phyloP scores from a whole-genome alignment of 2,113 vertebrate genomes.

The Isurus oxyrinchus region DNA sequence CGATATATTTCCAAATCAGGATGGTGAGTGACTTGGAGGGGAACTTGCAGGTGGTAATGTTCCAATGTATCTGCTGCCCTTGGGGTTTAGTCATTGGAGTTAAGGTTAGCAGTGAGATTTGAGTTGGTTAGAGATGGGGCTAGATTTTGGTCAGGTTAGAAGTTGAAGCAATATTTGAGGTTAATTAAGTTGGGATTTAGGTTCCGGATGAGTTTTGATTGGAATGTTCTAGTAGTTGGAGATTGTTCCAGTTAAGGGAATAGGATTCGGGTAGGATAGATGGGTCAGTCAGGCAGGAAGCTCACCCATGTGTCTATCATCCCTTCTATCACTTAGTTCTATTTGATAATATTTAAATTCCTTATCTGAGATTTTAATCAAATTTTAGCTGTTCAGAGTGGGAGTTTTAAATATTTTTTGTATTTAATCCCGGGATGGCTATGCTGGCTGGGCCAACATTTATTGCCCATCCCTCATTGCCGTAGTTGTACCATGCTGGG shows the following conservation, averaged over 20 bases:
- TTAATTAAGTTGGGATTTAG: neutral
- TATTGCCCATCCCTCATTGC: no score
- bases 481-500: neutral
- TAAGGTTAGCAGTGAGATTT: neutral
- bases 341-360: neutral
- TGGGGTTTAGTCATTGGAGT: neutral
- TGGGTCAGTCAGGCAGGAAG: neutral
- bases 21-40: no score
- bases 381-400: neutral
- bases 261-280: no score
- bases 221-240: neutral
- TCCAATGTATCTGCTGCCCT: no score
- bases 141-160: neutral
- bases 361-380: neutral
- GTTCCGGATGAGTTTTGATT: neutral
- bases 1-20: no score
- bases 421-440: no score
- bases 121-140: neutral
- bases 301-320: neutral
- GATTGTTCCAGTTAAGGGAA: neutral
- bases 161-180: neutral
- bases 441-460: no score
- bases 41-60: no score
- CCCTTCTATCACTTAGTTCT: no score
- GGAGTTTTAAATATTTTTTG: no score